phyloP scores from a whole-genome alignment of 2,113 vertebrate species.

The Thryonomys swinderianus region DNA sequence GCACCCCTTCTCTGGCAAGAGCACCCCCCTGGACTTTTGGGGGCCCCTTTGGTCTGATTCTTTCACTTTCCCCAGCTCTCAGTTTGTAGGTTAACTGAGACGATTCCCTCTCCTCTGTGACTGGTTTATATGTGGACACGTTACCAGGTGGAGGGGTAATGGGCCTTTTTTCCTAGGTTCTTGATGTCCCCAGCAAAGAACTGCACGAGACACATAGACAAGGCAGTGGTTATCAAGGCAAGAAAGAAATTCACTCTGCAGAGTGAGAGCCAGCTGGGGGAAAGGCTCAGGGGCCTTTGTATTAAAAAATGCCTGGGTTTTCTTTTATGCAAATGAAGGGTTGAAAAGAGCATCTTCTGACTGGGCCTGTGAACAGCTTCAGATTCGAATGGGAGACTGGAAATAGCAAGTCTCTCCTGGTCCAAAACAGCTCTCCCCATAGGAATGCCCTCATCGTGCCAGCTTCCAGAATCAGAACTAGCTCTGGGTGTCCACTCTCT shows the following conservation, averaged over 20 bases:
- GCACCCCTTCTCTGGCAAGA: background rate
- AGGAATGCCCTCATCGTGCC: background rate
- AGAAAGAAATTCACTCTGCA: background rate
- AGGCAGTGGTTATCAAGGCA: background rate
- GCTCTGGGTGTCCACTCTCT: background rate
- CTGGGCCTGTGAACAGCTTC: background rate
- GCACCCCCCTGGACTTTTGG: background rate
- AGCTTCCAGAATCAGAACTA: background rate
- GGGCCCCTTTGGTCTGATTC: background rate
- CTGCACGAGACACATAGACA: background rate
- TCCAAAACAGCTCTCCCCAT: background rate
- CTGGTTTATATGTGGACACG: background rate
- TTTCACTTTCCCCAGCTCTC: background rate
- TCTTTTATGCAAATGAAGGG: background rate
- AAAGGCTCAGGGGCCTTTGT: background rate
- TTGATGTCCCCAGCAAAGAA: background rate
- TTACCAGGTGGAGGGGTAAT: background rate
- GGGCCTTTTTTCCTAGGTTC: background rate
- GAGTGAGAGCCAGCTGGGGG: background rate
- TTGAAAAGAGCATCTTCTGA: background rate
- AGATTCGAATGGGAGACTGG: background rate
- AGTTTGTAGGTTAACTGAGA: fast-evolving
- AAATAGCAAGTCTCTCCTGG: background rate
- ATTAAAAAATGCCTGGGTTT: background rate
- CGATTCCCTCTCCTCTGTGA: background rate